These are phyloP conservation scores for Calliopum simillimum DNA, from an alignment of 2,888 invertebrate species.

Conservation along the genomic window DNA sequence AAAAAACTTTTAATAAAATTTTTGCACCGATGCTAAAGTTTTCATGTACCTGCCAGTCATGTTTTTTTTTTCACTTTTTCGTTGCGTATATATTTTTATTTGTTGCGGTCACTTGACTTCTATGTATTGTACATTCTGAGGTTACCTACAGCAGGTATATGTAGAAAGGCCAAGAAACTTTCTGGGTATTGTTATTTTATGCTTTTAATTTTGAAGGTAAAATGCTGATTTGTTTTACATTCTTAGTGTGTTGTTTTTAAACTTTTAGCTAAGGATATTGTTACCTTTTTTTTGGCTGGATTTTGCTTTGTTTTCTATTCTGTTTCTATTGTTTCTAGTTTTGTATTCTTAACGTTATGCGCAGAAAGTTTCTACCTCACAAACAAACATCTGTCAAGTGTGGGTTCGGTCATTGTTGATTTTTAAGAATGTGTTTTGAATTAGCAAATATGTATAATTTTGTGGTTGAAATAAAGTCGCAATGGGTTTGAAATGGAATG, in stretches of 20 bases:
- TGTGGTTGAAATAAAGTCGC: no score
- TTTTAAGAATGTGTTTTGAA: constrained; percentile 39
- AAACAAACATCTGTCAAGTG: background rate
- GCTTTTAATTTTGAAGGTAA: no score
- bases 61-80: background rate
- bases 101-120: constrained; percentile 16
- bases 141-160: background rate
- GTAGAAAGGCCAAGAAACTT: background rate
- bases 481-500: no score
- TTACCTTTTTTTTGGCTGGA: background rate
- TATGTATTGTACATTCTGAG: background rate
- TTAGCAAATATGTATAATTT: no score
- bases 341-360: constrained; percentile 4
- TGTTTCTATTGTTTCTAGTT: no score
- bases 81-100: no score
- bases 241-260: background rate
- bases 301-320: background rate
- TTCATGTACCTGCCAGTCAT: constrained; percentile 5
- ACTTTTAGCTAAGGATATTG: background rate
- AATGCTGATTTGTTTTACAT: no score
- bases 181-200: background rate
- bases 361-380: constrained; percentile 21
- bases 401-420: no score
- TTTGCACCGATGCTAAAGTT: background rate
- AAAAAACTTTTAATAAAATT: constrained; percentile 26